Percentiles rank a stretch among this genome's conserved stretches.
phyloP scores from a whole-genome alignment of 2,797 vertebrate genomes.

The Mareca penelope region DNA sequence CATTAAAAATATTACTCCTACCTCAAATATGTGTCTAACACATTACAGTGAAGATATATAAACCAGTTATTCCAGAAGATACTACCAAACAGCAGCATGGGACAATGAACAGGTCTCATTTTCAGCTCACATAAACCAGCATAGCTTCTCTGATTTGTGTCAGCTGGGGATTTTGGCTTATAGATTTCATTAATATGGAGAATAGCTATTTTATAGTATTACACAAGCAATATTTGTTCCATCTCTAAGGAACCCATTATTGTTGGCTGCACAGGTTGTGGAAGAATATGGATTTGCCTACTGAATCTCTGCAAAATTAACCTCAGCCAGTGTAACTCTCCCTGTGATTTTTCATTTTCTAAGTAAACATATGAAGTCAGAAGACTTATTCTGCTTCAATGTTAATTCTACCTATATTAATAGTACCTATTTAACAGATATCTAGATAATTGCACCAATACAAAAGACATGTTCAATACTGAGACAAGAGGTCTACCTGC shows the following conservation, averaged over 20 bases:
- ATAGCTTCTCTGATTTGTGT: background rate
- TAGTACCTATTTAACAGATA: background rate
- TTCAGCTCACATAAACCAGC: background rate
- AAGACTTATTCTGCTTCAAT: background rate
- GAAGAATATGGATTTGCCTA: background rate
- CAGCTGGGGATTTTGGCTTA: background rate
- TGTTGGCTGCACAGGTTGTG: background rate
- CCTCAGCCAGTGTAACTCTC: background rate
- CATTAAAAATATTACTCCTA: constrained; percentile 54
- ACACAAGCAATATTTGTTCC: background rate
- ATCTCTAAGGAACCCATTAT: background rate
- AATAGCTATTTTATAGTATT: background rate
- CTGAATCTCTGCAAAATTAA: background rate
- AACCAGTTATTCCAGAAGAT: background rate
- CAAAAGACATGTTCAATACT: background rate
- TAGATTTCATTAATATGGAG: background rate
- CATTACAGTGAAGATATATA: background rate
- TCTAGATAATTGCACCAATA: background rate
- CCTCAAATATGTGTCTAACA: constrained; percentile 54
- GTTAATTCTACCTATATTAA: background rate
- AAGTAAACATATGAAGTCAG: background rate
- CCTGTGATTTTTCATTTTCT: background rate
- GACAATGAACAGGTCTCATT: background rate
- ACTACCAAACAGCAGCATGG: background rate
- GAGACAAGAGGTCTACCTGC: background rate